Evolutionary conservation across 2,888 invertebrate species (phyloP).

Genomic region (Chorisops tibialis): DNA sequence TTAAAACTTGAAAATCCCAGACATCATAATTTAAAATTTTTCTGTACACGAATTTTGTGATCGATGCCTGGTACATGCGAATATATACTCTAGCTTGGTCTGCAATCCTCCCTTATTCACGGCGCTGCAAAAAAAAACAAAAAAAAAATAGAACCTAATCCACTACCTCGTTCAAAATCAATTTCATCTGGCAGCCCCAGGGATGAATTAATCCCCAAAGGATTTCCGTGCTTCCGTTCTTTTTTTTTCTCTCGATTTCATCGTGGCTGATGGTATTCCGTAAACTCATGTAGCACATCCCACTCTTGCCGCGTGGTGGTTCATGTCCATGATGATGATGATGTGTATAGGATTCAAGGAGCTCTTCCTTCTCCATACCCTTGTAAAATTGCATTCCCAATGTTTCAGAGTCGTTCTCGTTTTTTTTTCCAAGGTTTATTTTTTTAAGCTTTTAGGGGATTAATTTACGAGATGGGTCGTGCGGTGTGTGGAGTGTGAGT

Average conservation of each 20-base stretch:
- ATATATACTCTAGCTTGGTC: no score
- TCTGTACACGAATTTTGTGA: no score
- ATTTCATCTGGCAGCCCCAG: slow-evolving; percentile 3
- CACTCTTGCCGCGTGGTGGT: no score
- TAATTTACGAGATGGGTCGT: slow-evolving; percentile 5
- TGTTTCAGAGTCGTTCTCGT: slow-evolving; percentile 1
- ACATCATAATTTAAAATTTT: no score
- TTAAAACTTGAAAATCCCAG: no score
- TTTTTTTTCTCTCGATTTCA: not conserved
- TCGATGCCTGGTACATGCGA: no score
- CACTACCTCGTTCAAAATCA: slow-evolving; percentile 11
- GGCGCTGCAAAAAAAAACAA: not conserved
- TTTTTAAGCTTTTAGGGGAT: slow-evolving; percentile 9
- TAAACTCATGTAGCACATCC: not conserved
- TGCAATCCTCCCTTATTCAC: no score
- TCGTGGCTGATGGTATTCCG: not conserved
- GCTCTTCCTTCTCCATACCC: not conserved
- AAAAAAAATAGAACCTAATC: not conserved
- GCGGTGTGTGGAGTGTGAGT: not conserved
- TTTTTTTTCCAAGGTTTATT: not conserved
- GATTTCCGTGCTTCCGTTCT: not conserved
- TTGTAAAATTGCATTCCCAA: not conserved
- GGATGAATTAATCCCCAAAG: slow-evolving; percentile 6
- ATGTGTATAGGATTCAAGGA: not conserved
- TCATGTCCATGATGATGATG: not conserved